Evolutionary conservation across 2,888 invertebrate species (phyloP).

Genomic region (Parapristionchus giblindavisi): DNA sequence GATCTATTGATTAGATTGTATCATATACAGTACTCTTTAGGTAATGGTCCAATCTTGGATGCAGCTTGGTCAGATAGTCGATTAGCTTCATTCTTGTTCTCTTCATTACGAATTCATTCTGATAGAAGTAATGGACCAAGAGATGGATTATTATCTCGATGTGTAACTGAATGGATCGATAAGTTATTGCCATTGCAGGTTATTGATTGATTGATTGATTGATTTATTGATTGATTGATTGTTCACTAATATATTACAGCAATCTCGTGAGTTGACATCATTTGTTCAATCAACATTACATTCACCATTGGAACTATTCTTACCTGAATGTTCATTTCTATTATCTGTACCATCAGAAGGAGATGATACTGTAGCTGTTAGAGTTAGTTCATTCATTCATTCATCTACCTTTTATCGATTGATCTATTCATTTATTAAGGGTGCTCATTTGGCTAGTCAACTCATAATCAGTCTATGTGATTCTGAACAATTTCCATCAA

Average conservation of each 20-base stretch:
- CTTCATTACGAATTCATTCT: slow-evolving; percentile 14
- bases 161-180: slow-evolving; percentile 29
- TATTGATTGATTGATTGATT: neutral
- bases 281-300: slow-evolving; percentile 33
- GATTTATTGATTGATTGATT: neutral
- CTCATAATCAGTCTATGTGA: slow-evolving; percentile 49
- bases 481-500: slow-evolving; percentile 47
- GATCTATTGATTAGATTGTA: neutral
- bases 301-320: slow-evolving; percentile 55
- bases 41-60: slow-evolving; percentile 23
- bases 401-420: too few relatives aligned
- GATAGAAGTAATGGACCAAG: slow-evolving; percentile 23
- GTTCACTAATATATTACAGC: neutral
- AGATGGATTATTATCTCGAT: slow-evolving; percentile 26
- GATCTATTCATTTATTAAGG: neutral
- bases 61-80: slow-evolving; percentile 23
- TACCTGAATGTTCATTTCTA: slow-evolving; percentile 51
- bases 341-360: slow-evolving; percentile 33
- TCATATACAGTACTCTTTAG: neutral
- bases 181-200: slow-evolving; percentile 31
- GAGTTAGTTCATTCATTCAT: neutral
- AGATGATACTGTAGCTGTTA: slow-evolving; percentile 23
- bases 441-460: slow-evolving; percentile 43
- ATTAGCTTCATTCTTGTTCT: slow-evolving; percentile 18
- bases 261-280: neutral